These are phyloP conservation scores for Pseudolaguvia tuberculata DNA, from an alignment of 2,113 vertebrate genomes.

Conservation along the genomic window DNA sequence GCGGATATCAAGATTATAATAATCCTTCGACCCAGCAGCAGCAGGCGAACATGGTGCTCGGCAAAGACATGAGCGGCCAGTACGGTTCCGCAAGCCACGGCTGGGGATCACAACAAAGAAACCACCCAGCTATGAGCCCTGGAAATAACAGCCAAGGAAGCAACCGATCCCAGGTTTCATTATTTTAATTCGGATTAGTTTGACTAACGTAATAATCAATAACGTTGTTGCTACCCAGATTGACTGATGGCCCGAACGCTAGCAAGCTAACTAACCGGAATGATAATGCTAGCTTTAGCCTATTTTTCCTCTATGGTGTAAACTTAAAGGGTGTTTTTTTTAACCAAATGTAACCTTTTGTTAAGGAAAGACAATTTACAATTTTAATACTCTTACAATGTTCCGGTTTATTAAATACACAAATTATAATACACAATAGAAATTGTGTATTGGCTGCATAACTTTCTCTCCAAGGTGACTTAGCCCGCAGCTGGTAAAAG, in stretches of 20 bases:
- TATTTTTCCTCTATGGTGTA: neutral
- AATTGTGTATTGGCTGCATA: conserved; percentile 18
- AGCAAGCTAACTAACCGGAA: conserved; percentile 13
- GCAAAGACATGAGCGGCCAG: conserved; percentile 78
- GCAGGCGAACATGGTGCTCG: conserved; percentile 68
- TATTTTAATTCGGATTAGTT: neutral
- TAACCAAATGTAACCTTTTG: neutral
- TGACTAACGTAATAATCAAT: neutral
- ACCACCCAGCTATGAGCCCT: conserved; percentile 78
- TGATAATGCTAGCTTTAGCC: neutral
- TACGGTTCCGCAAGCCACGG: conserved; percentile 77
- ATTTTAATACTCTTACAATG: neutral
- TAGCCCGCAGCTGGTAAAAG: conserved; percentile 34
- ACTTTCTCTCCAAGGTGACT: conserved; percentile 62
- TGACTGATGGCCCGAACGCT: neutral
- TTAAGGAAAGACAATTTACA: neutral
- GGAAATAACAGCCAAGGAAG: conserved; percentile 75
- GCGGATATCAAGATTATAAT: conserved; percentile 79
- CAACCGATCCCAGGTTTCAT: conserved; percentile 75
- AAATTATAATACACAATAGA: neutral
- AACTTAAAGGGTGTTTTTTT: neutral
- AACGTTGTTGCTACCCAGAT: neutral
- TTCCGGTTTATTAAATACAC: neutral
- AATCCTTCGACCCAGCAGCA: conserved; percentile 63
- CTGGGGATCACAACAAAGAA: conserved; percentile 83